Conservation (phyloP, 2,888 invertebrate species). For the Epistrophe grossulariae region DNA sequence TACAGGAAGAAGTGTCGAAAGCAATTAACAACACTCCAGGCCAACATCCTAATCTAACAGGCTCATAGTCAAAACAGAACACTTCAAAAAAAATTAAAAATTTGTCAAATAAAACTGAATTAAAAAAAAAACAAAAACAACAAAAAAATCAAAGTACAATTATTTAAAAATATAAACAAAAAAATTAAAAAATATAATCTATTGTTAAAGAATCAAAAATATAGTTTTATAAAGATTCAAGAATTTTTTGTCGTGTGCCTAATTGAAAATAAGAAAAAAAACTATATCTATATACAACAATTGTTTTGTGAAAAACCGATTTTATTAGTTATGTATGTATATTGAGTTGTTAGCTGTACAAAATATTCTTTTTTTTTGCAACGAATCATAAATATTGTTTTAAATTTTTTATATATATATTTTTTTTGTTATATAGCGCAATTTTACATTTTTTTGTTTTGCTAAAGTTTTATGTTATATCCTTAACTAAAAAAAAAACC, state of each 20-base stretch:
- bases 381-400: constrained; percentile 29
- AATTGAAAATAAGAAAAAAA: constrained; percentile 25
- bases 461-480: constrained; percentile 43
- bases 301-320: constrained; percentile 58
- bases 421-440: not conserved
- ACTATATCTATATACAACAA: constrained; percentile 6
- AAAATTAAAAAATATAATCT: constrained; percentile 14
- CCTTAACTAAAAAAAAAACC: constrained; percentile 28
- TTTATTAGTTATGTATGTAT: constrained; percentile 58
- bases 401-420: constrained; percentile 20
- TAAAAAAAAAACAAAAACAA: constrained; percentile 32
- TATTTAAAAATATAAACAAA: constrained; percentile 48
- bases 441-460: constrained; percentile 60
- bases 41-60: constrained; percentile 82
- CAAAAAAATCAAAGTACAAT: constrained; percentile 64
- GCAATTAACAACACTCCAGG: constrained; percentile 86
- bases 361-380: constrained; percentile 32
- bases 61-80: constrained; percentile 57
- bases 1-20: constrained; percentile 95
- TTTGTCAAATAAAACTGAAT: constrained; percentile 2
- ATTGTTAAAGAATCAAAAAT: constrained; percentile 19
- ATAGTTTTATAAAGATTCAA: constrained; percentile 34
- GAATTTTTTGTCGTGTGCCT: constrained; percentile 53
- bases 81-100: not conserved
- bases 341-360: constrained; percentile 43